A percentile compares a stretch with the other conserved stretches of the same genome.
Evolutionary conservation across 2,797 vertebrate species (phyloP).

Genomic region (Tokudaia muenninki): DNA sequence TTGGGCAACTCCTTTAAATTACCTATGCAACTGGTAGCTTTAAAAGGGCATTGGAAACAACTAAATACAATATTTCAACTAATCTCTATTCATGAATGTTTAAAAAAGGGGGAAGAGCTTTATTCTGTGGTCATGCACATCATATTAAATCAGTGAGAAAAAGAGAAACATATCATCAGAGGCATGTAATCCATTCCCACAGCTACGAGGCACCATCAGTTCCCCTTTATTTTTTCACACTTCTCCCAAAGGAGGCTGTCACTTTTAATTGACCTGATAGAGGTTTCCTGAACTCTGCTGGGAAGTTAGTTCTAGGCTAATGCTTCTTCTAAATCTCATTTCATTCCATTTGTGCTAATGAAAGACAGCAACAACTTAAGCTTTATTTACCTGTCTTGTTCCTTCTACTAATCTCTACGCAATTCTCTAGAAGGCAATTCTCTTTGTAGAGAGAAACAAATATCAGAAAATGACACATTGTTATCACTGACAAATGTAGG

Average conservation of each 20-base stretch:
- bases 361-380: slow-evolving; percentile 49
- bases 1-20: background rate
- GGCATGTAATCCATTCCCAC: background rate
- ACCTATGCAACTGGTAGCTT: background rate
- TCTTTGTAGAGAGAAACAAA: background rate
- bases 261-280: slow-evolving; percentile 60
- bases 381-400: slow-evolving; percentile 64
- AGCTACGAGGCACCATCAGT: slow-evolving; percentile 46
- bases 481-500: background rate
- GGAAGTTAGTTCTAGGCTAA: slow-evolving; percentile 58
- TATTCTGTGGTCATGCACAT: slow-evolving; percentile 11
- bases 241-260: slow-evolving; percentile 30
- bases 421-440: background rate
- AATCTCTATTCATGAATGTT: slow-evolving; percentile 5
- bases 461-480: background rate
- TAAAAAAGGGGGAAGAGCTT: slow-evolving; percentile 36
- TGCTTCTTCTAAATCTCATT: slow-evolving; percentile 41
- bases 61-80: background rate
- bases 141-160: slow-evolving; percentile 50
- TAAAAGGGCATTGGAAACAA: background rate
- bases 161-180: background rate
- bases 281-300: slow-evolving; percentile 20
- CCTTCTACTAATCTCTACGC: background rate
- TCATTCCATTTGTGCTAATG: slow-evolving; percentile 29
- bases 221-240: slow-evolving; percentile 62